These are phyloP conservation scores for Cheiracanthium punctorium DNA, from an alignment of 2,888 invertebrate genomes.

Conservation along the genomic window DNA sequence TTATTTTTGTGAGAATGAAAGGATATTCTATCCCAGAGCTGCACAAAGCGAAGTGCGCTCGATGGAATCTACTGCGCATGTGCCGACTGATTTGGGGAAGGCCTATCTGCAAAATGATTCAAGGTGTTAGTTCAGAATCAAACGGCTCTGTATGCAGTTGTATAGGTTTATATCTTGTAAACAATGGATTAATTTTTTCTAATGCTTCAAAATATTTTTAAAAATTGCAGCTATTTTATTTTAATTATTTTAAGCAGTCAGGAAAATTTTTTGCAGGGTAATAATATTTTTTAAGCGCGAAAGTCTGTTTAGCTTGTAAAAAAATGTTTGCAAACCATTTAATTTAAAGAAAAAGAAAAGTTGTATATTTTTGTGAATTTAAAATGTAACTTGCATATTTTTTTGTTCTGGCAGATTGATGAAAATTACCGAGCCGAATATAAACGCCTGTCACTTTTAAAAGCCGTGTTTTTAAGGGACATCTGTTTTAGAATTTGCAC, in stretches of 20 bases:
- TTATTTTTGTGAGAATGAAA: conserved; percentile 15
- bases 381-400: no score
- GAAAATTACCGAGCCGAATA: no score
- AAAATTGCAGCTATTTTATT: not conserved
- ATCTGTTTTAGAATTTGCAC: no score
- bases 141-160: conserved; percentile 21
- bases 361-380: no score
- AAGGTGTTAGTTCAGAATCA: conserved; percentile 54
- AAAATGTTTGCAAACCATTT: no score
- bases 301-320: not conserved
- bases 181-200: not conserved
- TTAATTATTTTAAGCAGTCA: no score
- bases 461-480: no score
- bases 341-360: no score
- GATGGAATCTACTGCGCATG: conserved; percentile 50
- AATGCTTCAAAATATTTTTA: not conserved
- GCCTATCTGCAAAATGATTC: conserved; percentile 68
- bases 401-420: no score
- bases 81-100: conserved; percentile 33
- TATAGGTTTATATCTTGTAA: not conserved
- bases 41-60: conserved; percentile 58
- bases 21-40: conserved; percentile 33
- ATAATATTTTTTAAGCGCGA: not conserved
- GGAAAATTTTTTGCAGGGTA: not conserved
- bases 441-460: no score